Evolutionary conservation across 2,113 vertebrate species (phyloP).

Genomic region (Pangasianodon gigas): DNA sequence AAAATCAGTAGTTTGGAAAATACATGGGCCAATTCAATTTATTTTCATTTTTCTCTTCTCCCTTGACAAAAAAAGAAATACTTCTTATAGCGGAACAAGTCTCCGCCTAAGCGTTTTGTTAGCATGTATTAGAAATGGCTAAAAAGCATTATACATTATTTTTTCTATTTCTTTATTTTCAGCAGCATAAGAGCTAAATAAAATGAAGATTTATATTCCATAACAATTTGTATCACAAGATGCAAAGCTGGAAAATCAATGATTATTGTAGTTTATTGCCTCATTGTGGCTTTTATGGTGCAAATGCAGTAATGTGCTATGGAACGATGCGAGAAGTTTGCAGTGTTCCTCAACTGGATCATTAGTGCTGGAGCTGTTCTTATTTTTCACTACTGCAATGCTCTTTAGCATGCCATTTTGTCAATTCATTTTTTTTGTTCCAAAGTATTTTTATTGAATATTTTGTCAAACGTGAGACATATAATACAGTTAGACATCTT

Average conservation of each 20-base stretch:
- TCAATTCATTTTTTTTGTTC: no score
- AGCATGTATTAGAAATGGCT: neutral
- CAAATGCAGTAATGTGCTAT: neutral
- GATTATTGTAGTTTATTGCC: slow-evolving; percentile 5
- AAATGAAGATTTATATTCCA: slow-evolving; percentile 1
- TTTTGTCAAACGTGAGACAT: no score
- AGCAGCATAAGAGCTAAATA: neutral
- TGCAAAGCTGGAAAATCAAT: slow-evolving; percentile 21
- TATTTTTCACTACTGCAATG: neutral
- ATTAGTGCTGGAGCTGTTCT: neutral
- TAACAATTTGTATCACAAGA: neutral
- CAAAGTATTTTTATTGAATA: no score
- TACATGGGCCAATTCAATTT: neutral
- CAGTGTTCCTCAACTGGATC: neutral
- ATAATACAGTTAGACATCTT: no score
- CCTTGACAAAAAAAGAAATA: neutral
- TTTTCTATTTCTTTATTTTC: neutral
- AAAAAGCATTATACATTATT: neutral
- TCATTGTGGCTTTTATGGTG: neutral
- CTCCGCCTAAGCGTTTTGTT: neutral
- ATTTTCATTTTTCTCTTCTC: neutral
- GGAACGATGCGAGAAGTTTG: slow-evolving; percentile 1
- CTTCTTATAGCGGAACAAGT: neutral
- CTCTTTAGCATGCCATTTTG: neutral
- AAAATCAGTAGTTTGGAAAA: slow-evolving; percentile 28